Base-by-base conservation (phyloP, 2,888 invertebrate genomes). In the Branchinecta sandiegonensis region DNA sequence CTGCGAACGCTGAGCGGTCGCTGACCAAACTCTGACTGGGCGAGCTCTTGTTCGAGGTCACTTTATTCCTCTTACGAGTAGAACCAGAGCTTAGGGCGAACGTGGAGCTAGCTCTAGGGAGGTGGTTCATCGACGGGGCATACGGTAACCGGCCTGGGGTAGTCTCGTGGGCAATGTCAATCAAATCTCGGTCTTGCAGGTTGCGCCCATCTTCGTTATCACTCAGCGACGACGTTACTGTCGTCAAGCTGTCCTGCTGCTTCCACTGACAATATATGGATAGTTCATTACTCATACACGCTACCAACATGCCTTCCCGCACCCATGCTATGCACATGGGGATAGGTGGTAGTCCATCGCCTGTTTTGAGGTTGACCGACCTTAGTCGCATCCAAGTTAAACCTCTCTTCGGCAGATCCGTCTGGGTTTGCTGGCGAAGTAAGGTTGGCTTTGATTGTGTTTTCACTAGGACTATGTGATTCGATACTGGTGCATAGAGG, bases 241-340 rank as follows among this genome's bases (percentile, higher is more conserved):
- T 17, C 14, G 13, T 66, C 66, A 48, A 48, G 37, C 12, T 69
- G 56, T 73, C 73, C 69, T 74, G 74, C 46, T 73, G 71, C 69
- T 75, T 75, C 97, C 97, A 99, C 76, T 99, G 99, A 0, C 95
- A 94, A 77, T 96, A 99, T 0, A 99, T 95, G 75, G 97, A 95
- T 94, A 99, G 96, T 78, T 99, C 99, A 4, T 95, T 96, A 77
- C 97, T 95, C 96, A 99, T 96, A 3, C 97, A 99, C 1, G 99
- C 95, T 0, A 99, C 94, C 1, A 99, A 80, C 72, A 99, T 93
- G 0, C 97, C 97, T 76, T 97, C 97, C 46, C 99, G 84, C 0
- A 97, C 95, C 97, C 99, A 99, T 2, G 94, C 94, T 74, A 97
- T 90, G 77, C 96, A 94, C 90, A 97, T 97, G 0, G 99, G 99